Evolutionary conservation across 2,797 vertebrate species (phyloP).

Genomic region (Liparis tanakae): DNA sequence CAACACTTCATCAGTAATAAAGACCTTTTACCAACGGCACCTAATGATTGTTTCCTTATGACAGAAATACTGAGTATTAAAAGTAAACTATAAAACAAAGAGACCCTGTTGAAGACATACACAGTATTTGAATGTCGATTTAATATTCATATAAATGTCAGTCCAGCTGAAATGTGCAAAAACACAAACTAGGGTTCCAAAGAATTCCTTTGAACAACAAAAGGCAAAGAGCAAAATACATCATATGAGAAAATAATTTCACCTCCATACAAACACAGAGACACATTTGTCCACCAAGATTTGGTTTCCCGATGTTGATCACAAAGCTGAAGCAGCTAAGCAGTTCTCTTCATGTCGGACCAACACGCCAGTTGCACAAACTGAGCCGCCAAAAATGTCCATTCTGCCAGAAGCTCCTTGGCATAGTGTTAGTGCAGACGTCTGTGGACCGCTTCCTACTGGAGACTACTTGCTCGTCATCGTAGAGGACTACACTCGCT

Average conservation of each 20-base stretch:
- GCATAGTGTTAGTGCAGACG: not conserved
- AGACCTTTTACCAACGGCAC: not conserved
- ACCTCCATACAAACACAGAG: too few species aligned
- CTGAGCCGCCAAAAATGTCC: too few species aligned
- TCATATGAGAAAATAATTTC: not conserved
- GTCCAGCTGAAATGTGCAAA: not conserved
- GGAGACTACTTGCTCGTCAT: slow-evolving; percentile 18
- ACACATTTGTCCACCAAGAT: slow-evolving; percentile 10
- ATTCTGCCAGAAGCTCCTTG: slow-evolving; percentile 22
- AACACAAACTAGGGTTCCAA: not conserved
- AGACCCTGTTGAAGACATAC: not conserved
- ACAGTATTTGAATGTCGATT: not conserved
- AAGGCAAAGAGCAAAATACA: not conserved
- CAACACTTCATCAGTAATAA: too few species aligned
- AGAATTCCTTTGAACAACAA: not conserved
- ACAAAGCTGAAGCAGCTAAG: slow-evolving; percentile 18
- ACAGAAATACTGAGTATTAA: not conserved
- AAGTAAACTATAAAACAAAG: not conserved
- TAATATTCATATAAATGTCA: not conserved
- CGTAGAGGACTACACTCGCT: slow-evolving; percentile 27
- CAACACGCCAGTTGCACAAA: slow-evolving; percentile 3
- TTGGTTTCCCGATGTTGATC: slow-evolving; percentile 38
- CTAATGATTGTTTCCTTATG: not conserved
- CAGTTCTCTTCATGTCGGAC: slow-evolving; percentile 28
- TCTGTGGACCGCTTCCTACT: too few species aligned